Evolutionary conservation across 64 coral and sea anemone genomes (phyloP), one percentile per base, ranked within the genome.

Genomic region (Pocillopora verrucosa): DNA sequence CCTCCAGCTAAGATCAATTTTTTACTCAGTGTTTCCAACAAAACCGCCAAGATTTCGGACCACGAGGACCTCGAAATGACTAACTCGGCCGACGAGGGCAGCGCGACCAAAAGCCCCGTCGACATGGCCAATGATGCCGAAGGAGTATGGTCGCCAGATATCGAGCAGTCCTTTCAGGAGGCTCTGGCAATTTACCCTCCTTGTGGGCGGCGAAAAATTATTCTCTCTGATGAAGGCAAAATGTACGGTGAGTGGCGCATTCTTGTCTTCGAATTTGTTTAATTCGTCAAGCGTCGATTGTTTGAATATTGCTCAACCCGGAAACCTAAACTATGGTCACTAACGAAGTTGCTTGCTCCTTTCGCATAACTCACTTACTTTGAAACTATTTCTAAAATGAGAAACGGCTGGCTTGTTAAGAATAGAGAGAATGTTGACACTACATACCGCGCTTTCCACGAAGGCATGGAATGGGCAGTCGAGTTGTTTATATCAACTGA

Each of bases 121-220:
- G 97, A 99, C 78, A 99, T 99, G 97, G 97, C 97, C 7, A 99
- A 92, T 64, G 97, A 99, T 99, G 97, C 97, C 81, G 97, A 99
- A 93, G 97, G 97, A 84, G 97, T 99, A 93, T 99, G 97, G 97
- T 95, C 93, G 81, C 97, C 97, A 67, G 97, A 99, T 84, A 99
- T 99, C 59, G 97, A 99, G 67, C 97, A 99, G 34, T 95, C 93
- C 56, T 99, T 99, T 78, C 97, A 99, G 91, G 97, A 99, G 57
- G 97, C 97, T 72, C 78, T 99, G 60, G 97, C 97, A 4, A 99
- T 99, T 80, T 99, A 99, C 70, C 97, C 97, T 41, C 97, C 97
- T 34, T 99, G 97, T 95, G 97, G 97, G 64, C 79, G 97, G 75
- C 75, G 97, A 57, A 99, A 99, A 95, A 99, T 99, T 78, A 99